Conservation (phyloP, 2,888 invertebrate species). For the Lumbricus terrestris region DNA sequence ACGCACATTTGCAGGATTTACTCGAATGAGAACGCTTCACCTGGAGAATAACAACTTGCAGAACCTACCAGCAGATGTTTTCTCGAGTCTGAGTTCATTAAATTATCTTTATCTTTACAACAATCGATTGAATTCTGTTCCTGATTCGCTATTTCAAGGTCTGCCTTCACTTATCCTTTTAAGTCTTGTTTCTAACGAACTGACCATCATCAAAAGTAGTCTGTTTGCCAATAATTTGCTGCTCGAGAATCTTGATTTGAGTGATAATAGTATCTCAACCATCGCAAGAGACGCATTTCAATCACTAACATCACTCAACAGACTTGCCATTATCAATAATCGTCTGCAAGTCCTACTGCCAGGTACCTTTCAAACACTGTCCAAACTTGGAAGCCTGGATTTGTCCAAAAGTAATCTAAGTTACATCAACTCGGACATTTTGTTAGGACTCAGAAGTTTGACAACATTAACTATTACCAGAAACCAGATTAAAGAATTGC, state of each 20-base stretch:
- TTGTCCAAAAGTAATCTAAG: not conserved
- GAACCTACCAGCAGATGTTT: not conserved
- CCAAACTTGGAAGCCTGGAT: not conserved
- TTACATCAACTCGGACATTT: not conserved
- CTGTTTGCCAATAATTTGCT: not conserved
- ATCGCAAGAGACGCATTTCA: not conserved
- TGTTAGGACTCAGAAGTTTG: not conserved
- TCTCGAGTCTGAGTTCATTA: not conserved
- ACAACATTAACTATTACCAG: not conserved
- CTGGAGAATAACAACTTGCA: slow-evolving; percentile 9
- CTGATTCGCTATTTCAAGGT: not conserved
- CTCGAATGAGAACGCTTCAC: not conserved
- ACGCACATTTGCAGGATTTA: not conserved
- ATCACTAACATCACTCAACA: not conserved
- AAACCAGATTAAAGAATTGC: not conserved
- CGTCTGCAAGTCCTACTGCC: not conserved
- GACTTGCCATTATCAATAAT: not conserved
- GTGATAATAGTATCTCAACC: not conserved
- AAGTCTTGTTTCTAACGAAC: not conserved
- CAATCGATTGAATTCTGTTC: not conserved
- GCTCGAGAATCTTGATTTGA: not conserved
- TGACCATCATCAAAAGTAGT: not conserved
- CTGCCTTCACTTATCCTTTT: not conserved
- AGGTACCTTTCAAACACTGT: not conserved
- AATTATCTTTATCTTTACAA: not conserved